These are phyloP conservation scores for Rachycentron canadum DNA, from an alignment of 2,797 vertebrate species.

Conservation along the genomic window DNA sequence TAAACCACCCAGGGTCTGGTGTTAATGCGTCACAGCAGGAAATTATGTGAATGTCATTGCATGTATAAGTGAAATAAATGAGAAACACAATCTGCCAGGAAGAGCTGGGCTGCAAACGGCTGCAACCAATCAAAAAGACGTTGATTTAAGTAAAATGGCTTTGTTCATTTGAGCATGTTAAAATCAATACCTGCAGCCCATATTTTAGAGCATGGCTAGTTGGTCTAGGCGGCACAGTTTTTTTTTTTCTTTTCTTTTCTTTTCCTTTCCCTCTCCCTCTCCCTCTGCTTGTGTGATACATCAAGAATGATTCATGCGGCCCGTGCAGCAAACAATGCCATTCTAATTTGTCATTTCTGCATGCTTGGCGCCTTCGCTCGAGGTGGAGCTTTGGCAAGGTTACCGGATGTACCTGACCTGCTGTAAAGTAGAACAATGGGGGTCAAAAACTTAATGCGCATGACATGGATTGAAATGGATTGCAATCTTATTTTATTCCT, in stretches of 20 bases:
- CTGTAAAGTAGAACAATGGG: conserved; percentile 60
- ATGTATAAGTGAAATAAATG: conserved; percentile 77
- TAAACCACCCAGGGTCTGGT: conserved; percentile 64
- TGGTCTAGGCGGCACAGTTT: conserved; percentile 40
- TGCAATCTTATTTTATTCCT: conserved; percentile 53
- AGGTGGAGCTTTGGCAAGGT: conserved; percentile 63
- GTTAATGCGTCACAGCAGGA: conserved; percentile 70
- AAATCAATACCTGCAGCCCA: conserved; percentile 61
- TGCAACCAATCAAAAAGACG: conserved; percentile 45
- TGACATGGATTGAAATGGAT: conserved; percentile 65
- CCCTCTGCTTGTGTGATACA: conserved; percentile 41
- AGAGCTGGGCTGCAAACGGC: conserved; percentile 35
- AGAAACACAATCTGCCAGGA: conserved; percentile 53
- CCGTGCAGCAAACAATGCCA: conserved; percentile 60
- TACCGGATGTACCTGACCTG: conserved; percentile 60
- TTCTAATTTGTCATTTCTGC: conserved; percentile 78
- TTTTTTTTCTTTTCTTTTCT: conserved; percentile 15
- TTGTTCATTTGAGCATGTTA: conserved; percentile 65
- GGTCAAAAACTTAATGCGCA: conserved; percentile 57
- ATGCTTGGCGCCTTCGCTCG: conserved; percentile 56
- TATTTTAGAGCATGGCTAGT: conserved; percentile 36
- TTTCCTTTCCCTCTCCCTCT: conserved; percentile 9
- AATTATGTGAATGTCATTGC: conserved; percentile 79
- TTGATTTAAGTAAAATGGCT: conserved; percentile 65
- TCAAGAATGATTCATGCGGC: conserved; percentile 66